These are phyloP conservation scores for Lordiphosa mommai DNA, from an alignment of 1,140 invertebrate genomes.

Conservation along the genomic window DNA sequence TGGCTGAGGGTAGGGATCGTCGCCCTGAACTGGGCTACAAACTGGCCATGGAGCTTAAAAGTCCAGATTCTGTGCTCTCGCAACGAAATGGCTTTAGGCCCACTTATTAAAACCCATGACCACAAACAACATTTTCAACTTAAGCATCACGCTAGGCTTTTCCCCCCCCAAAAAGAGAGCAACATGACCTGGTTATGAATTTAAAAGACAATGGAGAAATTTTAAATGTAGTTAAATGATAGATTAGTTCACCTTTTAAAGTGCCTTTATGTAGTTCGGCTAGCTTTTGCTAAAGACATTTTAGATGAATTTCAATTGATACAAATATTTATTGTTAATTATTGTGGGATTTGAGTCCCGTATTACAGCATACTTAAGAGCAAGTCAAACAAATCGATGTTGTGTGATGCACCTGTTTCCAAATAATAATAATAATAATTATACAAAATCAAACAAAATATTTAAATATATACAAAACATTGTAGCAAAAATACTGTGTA, in stretches of 20 bases:
- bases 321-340: constrained; percentile 29
- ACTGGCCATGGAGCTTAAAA: constrained; percentile 90
- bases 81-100: constrained; percentile 72
- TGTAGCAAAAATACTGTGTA: neutral
- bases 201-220: constrained; percentile 25
- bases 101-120: constrained; percentile 29
- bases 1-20: constrained; percentile 92
- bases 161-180: neutral
- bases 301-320: constrained; percentile 19
- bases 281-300: constrained; percentile 59
- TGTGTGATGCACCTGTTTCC: constrained; percentile 13
- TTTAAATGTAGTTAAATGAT: constrained; percentile 31
- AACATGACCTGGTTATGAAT: constrained; percentile 17
- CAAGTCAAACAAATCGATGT: constrained; percentile 8
- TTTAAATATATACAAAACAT: too few relatives aligned
- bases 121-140: constrained; percentile 11
- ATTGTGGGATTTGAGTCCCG: constrained; percentile 34
- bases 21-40: constrained; percentile 93
- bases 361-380: constrained; percentile 9
- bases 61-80: constrained; percentile 79
- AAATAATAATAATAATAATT: neutral
- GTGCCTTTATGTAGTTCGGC: constrained; percentile 45
- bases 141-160: constrained; percentile 30
- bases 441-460: neutral
- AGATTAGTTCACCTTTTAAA: constrained; percentile 38